These are phyloP conservation scores for Ceratosolen fusciceps DNA, from an alignment of 1,140 invertebrate genomes.

Conservation along the genomic window DNA sequence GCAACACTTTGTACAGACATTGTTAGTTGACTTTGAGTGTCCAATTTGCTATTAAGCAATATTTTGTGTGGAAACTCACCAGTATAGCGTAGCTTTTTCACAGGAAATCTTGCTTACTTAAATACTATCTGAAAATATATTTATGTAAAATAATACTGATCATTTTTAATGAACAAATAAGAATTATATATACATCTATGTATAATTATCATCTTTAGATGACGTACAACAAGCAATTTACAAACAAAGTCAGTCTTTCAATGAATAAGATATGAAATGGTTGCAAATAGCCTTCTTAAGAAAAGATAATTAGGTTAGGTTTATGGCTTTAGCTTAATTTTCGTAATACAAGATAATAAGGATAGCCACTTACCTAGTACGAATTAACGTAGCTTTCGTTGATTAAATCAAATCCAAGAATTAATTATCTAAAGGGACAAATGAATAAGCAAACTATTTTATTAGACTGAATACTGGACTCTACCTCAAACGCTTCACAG, in stretches of 20 bases:
- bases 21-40: conserved; percentile 70
- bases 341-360: not conserved
- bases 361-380: not conserved
- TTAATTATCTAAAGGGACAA: not conserved
- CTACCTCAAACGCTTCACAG: not conserved
- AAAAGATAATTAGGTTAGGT: not conserved
- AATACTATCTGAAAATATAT: conserved; percentile 8
- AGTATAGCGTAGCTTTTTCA: conserved; percentile 57
- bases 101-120: conserved; percentile 20
- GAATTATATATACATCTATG: not conserved
- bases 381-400: not conserved
- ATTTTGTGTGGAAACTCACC: conserved; percentile 71
- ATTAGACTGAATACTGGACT: not conserved
- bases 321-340: not conserved
- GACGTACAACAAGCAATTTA: not conserved
- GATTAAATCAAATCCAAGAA: not conserved
- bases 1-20: conserved; percentile 75
- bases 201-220: not conserved
- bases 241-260: not conserved
- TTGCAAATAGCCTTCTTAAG: not conserved
- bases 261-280: not conserved
- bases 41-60: conserved; percentile 67
- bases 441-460: not conserved
- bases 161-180: too few relatives aligned
- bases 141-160: not conserved